Conservation (phyloP, 2,888 invertebrate genomes). For the Drosophila anceps region DNA sequence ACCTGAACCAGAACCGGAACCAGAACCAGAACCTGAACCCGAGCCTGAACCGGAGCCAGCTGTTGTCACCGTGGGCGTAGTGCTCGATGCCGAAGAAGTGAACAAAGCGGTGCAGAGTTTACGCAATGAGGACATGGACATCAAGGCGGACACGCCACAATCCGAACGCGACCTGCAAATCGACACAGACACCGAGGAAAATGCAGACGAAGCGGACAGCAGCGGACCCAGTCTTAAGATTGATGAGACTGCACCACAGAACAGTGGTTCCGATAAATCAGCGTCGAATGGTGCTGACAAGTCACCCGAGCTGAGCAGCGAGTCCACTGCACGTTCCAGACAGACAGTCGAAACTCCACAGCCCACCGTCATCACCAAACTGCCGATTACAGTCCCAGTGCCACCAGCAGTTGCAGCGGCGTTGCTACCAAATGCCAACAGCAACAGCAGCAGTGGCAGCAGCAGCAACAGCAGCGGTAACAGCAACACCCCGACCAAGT, state of each 20-base stretch:
- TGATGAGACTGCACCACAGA: constrained; percentile 68
- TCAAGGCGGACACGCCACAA: constrained; percentile 93
- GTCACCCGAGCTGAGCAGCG: constrained; percentile 13
- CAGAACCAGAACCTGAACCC: constrained; percentile 85
- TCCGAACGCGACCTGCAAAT: constrained; percentile 94
- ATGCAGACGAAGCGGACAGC: constrained; percentile 87
- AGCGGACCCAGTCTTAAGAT: constrained; percentile 82
- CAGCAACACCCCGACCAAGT: constrained; percentile 11
- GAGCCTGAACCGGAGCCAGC: constrained; percentile 85
- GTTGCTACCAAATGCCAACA: constrained; percentile 13
- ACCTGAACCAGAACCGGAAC: constrained; percentile 69
- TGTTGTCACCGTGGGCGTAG: constrained; percentile 88
- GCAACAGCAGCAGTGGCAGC: constrained; percentile 11
- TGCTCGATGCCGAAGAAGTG: constrained; percentile 90
- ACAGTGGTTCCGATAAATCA: constrained; percentile 46
- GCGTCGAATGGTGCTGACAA: constrained; percentile 21
- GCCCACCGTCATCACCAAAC: constrained; percentile 82
- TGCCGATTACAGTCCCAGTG: constrained; percentile 41
- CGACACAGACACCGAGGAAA: constrained; percentile 94
- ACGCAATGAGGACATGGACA: constrained; percentile 89
- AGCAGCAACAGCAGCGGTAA: constrained; percentile 40
- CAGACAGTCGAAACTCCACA: constrained; percentile 16
- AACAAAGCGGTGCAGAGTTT: constrained; percentile 93
- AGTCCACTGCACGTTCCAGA: constrained; percentile 12
- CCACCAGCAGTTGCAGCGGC: constrained; percentile 13